Evolutionary conservation across 1,140 invertebrate species (phyloP), one percentile per base, ranked within the genome.

Genomic region (Lepidostoma basale): DNA sequence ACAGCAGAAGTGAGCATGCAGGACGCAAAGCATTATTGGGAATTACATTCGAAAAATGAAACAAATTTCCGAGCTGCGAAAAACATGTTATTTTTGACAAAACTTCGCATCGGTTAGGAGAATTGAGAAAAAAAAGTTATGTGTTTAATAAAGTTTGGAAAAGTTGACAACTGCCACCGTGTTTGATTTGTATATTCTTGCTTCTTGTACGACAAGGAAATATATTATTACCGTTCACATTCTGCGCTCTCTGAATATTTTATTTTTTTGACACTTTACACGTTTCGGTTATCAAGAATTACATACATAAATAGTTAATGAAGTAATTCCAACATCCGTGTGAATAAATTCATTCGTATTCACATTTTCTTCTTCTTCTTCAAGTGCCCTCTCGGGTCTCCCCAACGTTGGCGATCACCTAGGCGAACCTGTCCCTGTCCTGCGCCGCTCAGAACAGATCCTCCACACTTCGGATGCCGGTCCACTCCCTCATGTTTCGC

Each of bases 111-210:
- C n/a, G 22, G 20, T 28, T 54, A 12, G 16, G 14, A 54, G 23
- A 54, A 54, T 54, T 12, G n/a, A 12, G 12, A 54, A 54, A n/a
- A 54, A 54, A 54, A 54, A 9, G 25, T 54, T 18, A 26, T 28
- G 20, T 16, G 26, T 54, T 33, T 28, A 33, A 54, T 54, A 54
- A 54, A 54, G 49, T 54, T 54, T 30, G 2, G 8, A n/a, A 20
- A 54, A 52, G 49, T 54, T 54, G 49, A 54, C 49, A 54, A 54
- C 49, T 28, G 49, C 6, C n/a, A 26, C 49, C 20, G 49, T 30
- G 6, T 54, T n/a, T 54, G 26, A 54, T 33, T 54, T 54, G 49
- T 54, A 54, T 54, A 54, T 54, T 54, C 18, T 54, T 54, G 30
- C 20, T 33, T n/a, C 49, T 33, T 47, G 2, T 4, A 25, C 47